Evolutionary conservation across 2,797 vertebrate genomes (phyloP), one percentile per base, ranked within the genome.

Genomic region (Craterocephalus amniculus): DNA sequence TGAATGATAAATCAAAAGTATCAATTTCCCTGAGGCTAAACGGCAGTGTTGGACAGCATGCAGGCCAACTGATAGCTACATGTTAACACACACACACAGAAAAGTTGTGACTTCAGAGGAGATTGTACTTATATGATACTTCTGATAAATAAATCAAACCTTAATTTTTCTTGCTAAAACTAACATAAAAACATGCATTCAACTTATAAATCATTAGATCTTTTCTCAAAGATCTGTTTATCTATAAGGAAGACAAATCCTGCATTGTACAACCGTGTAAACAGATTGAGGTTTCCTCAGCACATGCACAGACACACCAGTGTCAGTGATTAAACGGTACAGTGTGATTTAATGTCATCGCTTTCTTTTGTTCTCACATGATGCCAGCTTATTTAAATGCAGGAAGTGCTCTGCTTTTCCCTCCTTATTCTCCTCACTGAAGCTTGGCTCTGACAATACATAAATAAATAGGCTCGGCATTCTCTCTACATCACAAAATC

Each of bases 1-100:
- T 81, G 84, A 93, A 91, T 90, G 83, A 87, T 85, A 93, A 93
- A 94, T 93, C 88, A 93, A 91, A 93, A 86, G 84, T 81, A 86
- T 88, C 81, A 73, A 87, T 91, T 70, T 81, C 70, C 79, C 80
- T 22, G 13, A 78, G 75, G 88, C 83, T 80, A 40, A 80, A 83
- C 64, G 62, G 40, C 16, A 38, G 18, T 55, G 38, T 64, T 81
- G 70, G 74, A 64, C 74, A 57, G 66, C 63, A 74, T 4, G 10
- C 48, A 58, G 56, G 59, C 63, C 55, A 78, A 77, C 24, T 14
- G 20, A 69, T 52, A 70, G 13, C 14, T 32, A 56, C 14, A 35
- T 1, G n/a, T 20, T 36, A 3, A 27, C 38, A 26, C 40, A 62
- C 48, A 63, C n/a, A 57, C 4, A 45, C 29, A 29, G 29, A 31